A percentile compares a stretch with the other conserved stretches of the same genome.
Conservation (phyloP, 2,797 vertebrate species). For the Betta splendens region DNA sequence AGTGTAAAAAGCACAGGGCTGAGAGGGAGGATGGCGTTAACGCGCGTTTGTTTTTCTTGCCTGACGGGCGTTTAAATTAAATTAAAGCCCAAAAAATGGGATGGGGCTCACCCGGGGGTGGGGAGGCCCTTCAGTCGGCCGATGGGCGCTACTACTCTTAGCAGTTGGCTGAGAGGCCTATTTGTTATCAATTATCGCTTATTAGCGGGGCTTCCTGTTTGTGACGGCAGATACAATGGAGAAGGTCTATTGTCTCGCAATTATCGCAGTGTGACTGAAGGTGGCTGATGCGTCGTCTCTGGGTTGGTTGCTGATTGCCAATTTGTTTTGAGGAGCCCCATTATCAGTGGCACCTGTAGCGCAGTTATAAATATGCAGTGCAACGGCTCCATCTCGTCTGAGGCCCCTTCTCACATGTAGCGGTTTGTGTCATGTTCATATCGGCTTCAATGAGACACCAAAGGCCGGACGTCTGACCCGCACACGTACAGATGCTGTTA, state of each 20-base stretch:
- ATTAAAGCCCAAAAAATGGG: constrained; percentile 89
- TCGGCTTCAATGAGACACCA: no score
- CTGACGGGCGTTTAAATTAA: constrained; percentile 84
- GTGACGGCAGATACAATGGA: constrained; percentile 52
- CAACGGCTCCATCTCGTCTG: constrained; percentile 19
- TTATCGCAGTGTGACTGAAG: constrained; percentile 70
- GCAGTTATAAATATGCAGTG: constrained; percentile 43
- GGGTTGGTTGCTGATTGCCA: constrained; percentile 63
- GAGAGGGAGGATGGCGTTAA: constrained; percentile 52
- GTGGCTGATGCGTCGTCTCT: constrained; percentile 50
- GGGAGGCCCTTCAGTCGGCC: constrained; percentile 82
- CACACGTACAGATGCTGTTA: no score
- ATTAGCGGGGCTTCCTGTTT: constrained; percentile 84
- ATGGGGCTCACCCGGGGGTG: constrained; percentile 82
- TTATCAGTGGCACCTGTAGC: constrained; percentile 58
- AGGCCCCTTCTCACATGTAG: neutral
- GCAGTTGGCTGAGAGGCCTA: constrained; percentile 82
- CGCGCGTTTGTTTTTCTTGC: constrained; percentile 74
- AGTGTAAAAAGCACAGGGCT: constrained; percentile 16
- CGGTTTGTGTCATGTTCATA: constrained; percentile 16
- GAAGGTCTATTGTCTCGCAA: constrained; percentile 68
- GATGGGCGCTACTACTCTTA: constrained; percentile 84
- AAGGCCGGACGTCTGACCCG: no score
- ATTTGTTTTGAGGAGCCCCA: constrained; percentile 41
- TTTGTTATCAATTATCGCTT: constrained; percentile 92